Evolutionary conservation across 53 echinoderm and acorn worm species (phyloP), one percentile per base, ranked within the genome.

Genomic region (Astropecten irregularis): DNA sequence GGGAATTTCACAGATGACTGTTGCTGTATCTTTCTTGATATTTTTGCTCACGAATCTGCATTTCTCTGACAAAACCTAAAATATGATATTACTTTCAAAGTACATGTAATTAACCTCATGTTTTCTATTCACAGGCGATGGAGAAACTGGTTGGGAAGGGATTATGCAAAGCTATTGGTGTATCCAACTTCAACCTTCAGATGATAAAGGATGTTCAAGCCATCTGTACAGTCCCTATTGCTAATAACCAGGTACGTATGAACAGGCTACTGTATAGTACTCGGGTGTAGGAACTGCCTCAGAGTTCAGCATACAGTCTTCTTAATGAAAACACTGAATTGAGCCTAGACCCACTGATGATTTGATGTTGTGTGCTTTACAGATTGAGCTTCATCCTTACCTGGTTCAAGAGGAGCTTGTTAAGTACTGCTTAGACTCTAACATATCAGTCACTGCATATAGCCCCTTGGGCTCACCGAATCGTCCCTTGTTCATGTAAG

Each of bases 391-490:
- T 36, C 99, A 99, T 53, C 94, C 99, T 20, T 82, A 69, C 6
- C 83, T 99, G 52, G 46, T 66, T 0, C 94, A 94, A 38, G 82
- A 88, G 1, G 83, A 88, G 3, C 56, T 95, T 61, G 67, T 99
- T 20, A 56, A 85, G 13, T 99, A 86, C 66, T 99, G 99, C 68
- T 86, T 68, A 22, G 79, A 85, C 0, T 77, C 94, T 20, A 88
- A 88, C 27, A 92, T 99, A 3, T 83, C 90, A 0, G 88, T 99
- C 2, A 92, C 97, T 2, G 92, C 99, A 3, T 99, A 99, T 71
- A 99, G 99, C 50, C 99, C 99, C 8, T 88, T 99, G 1, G 99
- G 99, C 7, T 90, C 92, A 10, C 99, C 94, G 6, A 87, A 90
- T 10, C 90, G 99, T 46, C 94, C 94, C 26, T 87, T 87, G 97